Conservation (phyloP, 2,113 vertebrate genomes). For the Gasterosteus nipponicus region DNA sequence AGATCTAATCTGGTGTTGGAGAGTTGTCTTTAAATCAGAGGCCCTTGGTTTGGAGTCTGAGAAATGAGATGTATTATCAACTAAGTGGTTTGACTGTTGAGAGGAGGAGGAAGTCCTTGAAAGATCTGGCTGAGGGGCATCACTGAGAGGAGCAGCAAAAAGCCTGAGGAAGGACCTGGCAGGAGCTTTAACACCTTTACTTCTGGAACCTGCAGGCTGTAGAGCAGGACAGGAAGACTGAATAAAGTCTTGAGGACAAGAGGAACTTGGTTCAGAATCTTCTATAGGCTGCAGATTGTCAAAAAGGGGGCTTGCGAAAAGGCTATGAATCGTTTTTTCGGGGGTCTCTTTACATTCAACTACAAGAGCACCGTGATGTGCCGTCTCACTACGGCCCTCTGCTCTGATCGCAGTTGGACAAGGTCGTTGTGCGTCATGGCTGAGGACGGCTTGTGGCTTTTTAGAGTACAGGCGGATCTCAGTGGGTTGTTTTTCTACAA, state of each 20-base stretch:
- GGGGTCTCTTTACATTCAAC: not conserved
- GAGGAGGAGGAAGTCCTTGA: not conserved
- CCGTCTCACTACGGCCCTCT: not conserved
- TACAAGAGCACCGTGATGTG: not conserved
- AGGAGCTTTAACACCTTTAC: not conserved
- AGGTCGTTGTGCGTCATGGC: not conserved
- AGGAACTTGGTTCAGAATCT: not conserved
- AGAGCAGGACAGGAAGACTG: constrained; percentile 55
- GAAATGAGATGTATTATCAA: not conserved
- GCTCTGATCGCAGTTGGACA: not conserved
- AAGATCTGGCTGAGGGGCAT: not conserved
- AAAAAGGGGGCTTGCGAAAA: constrained; percentile 78
- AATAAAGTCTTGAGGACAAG: constrained; percentile 61
- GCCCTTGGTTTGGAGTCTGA: not conserved
- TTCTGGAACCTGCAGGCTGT: not conserved
- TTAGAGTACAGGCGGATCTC: not conserved
- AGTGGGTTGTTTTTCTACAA: not conserved
- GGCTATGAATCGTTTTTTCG: constrained; percentile 48
- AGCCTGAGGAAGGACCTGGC: constrained; percentile 38
- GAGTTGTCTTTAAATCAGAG: not conserved
- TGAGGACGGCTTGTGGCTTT: not conserved
- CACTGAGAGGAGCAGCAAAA: constrained; percentile 47
- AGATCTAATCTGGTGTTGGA: fast-evolving
- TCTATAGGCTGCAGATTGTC: constrained; percentile 60
- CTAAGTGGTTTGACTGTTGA: not conserved